phyloP scores from a whole-genome alignment of 2,888 invertebrate genomes.

The Andrena bucephala region DNA sequence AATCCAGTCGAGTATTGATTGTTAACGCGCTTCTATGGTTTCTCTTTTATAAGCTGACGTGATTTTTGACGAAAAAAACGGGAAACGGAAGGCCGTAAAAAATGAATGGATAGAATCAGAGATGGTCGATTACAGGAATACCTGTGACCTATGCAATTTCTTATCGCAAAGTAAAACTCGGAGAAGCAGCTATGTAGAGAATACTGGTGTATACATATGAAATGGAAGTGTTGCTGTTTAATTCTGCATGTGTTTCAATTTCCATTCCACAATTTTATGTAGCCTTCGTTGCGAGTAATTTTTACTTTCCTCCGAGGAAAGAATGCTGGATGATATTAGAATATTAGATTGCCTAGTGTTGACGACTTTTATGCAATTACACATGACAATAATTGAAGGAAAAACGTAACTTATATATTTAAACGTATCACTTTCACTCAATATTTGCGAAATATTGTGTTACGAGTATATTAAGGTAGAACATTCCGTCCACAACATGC shows the following conservation, averaged over 20 bases:
- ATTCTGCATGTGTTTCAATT: not conserved
- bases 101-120: not conserved
- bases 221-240: not conserved
- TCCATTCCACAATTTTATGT: not conserved
- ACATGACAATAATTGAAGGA: not conserved
- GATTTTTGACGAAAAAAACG: slow-evolving; percentile 3
- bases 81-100: not conserved
- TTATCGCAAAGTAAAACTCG: not conserved
- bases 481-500: slow-evolving; percentile 40
- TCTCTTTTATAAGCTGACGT: not conserved
- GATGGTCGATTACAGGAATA: slow-evolving; percentile 13
- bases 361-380: not conserved
- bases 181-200: not conserved
- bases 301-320: not conserved
- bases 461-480: slow-evolving; percentile 6
- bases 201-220: not conserved
- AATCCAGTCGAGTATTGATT: not conserved
- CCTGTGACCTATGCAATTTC: not conserved
- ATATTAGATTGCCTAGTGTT: not conserved
- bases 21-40: not conserved
- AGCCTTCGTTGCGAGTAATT: not conserved
- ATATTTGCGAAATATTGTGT: slow-evolving; percentile 35
- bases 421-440: slow-evolving; percentile 8
- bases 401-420: not conserved
- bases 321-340: not conserved